Base-by-base conservation (phyloP, 1,140 invertebrate genomes). In the Hypsibius dujardini region DNA sequence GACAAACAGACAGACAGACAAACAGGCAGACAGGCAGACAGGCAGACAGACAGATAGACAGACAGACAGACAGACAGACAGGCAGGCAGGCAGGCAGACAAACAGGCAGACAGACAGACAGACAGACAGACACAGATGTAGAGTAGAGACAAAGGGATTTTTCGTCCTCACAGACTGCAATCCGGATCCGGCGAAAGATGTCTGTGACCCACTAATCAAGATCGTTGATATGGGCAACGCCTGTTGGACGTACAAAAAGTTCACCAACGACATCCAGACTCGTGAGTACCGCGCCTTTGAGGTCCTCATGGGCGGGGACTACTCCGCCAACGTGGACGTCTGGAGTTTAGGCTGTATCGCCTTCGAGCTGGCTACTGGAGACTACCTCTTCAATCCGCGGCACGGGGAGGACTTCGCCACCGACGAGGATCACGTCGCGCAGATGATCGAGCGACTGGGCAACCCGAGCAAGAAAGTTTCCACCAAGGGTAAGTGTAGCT, bases 361-460 rank as follows among this genome's bases (percentile, higher is more conserved):
- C 14, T 72, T 46, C 47, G 71, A 72, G 45, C n/a, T 72, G 71
- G 71, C 71, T 14, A 71, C 47, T 2, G 71, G 71, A 2, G 40
- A 71, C 40, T 72, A 71, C 71, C 62, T 72, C 3, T 72, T 72
- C 45, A 71, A 72, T n/a, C 67, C 69, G 2, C 71, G 67, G 7
- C 62, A 67, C 42, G 62, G 85, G 42, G 82, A 84, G 69, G 83
- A 84, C 73, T 88, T 86, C 76, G 80, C 80, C 28, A 80, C 95
- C 73, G 95, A 98, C 81, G 95, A 98, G 81, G 95, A 98, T 82
- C 95, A 98, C 79, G 83, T 98, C 74, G 95, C 95, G 50, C 95
- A 98, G 78, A 95, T 98, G 75, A 97, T 97, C 73, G 95, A 99
- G 81, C 82, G 98, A 56, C 82, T 98, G 47, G 95, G 95, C 69